Evolutionary conservation across 1,140 invertebrate species (phyloP).

Genomic region (Dinoponera quadriceps): DNA sequence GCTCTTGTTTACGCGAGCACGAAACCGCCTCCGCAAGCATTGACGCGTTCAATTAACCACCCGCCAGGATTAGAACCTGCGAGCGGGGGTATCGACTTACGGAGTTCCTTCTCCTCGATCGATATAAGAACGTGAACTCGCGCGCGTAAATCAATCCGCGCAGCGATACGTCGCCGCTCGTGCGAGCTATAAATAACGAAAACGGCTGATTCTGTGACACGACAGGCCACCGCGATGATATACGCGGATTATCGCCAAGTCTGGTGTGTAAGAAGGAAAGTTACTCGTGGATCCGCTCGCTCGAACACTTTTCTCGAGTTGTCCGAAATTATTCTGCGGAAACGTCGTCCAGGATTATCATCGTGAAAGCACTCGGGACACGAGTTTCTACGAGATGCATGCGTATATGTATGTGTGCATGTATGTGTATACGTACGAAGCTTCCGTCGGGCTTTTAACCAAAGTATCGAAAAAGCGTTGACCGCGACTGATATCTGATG

Average conservation of each 20-base stretch:
- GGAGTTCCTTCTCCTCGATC: neutral
- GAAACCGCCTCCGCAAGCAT: slow-evolving; percentile 65
- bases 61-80: slow-evolving; percentile 50
- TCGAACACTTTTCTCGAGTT: slow-evolving; percentile 30
- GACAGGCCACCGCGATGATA: neutral
- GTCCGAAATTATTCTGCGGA: slow-evolving; percentile 28
- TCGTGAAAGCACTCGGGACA: neutral
- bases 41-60: slow-evolving; percentile 74
- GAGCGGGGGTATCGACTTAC: slow-evolving; percentile 31
- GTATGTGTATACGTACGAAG: neutral
- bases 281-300: neutral
- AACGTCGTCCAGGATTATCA: slow-evolving; percentile 11
- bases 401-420: no score
- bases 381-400: slow-evolving; percentile 10
- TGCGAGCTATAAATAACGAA: neutral
- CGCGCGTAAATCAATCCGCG: slow-evolving; percentile 1
- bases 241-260: neutral
- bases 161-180: slow-evolving; percentile 5
- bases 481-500: slow-evolving; percentile 3
- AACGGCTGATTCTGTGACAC: neutral
- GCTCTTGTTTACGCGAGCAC: slow-evolving; percentile 65
- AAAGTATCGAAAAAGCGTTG: slow-evolving; percentile 20
- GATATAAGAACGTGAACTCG: neutral
- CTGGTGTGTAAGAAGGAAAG: slow-evolving; percentile 15
- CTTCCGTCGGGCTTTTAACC: neutral